Conservation (phyloP, 2,797 vertebrate species). For the Arnoldichthys spilopterus region DNA sequence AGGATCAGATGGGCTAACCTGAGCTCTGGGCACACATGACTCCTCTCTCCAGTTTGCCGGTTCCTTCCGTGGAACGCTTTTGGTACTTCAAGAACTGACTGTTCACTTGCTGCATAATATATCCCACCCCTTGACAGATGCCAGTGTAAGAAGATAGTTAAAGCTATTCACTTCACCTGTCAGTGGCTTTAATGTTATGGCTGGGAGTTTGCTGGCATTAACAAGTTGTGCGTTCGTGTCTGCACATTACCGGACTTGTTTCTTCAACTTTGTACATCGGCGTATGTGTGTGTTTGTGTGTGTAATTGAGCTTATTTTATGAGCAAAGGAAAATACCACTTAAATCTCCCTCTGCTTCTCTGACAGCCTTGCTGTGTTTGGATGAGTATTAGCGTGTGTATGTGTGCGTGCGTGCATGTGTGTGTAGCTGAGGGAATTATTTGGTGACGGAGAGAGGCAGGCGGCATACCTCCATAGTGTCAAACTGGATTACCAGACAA, state of each 20-base stretch:
- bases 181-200: too few species aligned
- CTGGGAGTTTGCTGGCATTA: too few species aligned
- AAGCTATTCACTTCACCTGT: too few species aligned
- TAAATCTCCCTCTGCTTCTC: constrained; percentile 23
- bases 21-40: too few species aligned
- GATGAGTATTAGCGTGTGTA: constrained; percentile 21
- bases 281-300: background rate
- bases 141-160: too few species aligned
- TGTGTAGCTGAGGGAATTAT: constrained; percentile 31
- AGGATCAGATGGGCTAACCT: too few species aligned
- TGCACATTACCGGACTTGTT: background rate
- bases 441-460: constrained; percentile 28
- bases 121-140: too few species aligned
- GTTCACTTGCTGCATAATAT: too few species aligned
- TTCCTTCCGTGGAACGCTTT: too few species aligned
- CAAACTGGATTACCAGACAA: constrained; percentile 49
- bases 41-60: too few species aligned
- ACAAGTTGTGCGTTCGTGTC: too few species aligned
- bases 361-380: constrained; percentile 19
- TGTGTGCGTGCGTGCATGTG: constrained; percentile 12
- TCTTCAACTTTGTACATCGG: background rate
- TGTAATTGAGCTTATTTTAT: constrained; percentile 28
- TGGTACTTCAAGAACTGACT: too few species aligned
- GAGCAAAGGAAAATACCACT: constrained; percentile 24
- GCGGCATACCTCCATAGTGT: constrained; percentile 40